Evolutionary conservation across 1,140 invertebrate species (phyloP).

Genomic region (Odontomachus brunneus): DNA sequence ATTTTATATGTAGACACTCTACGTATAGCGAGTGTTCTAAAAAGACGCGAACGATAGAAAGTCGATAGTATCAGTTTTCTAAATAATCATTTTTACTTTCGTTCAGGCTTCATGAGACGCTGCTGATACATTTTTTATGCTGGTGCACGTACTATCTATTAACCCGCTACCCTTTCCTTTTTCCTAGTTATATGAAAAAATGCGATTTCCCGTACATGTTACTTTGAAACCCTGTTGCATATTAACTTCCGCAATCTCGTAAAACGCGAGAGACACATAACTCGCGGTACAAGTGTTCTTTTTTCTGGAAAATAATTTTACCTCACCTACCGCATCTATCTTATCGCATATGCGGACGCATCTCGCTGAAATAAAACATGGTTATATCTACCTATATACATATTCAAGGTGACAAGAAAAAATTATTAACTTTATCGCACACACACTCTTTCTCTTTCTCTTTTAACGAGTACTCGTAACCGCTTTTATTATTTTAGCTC

Average conservation of each 20-base stretch:
- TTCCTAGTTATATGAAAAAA: conserved; percentile 1
- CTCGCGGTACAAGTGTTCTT: neutral
- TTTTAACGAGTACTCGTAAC: no score
- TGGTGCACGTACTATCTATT: neutral
- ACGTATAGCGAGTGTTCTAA: neutral
- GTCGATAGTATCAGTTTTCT: neutral
- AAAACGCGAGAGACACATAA: conserved; percentile 32
- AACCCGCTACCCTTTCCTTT: no score
- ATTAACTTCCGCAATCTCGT: conserved; percentile 16
- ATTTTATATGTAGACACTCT: no score
- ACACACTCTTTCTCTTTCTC: no score
- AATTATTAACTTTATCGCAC: conserved; percentile 1
- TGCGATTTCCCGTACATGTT: neutral
- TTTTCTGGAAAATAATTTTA: conserved; percentile 1
- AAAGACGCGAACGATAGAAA: neutral
- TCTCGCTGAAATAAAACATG: neutral
- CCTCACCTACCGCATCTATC: neutral
- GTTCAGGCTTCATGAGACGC: neutral
- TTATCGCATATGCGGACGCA: conserved; percentile 5
- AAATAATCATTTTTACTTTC: neutral
- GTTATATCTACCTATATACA: neutral
- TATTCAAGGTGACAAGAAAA: neutral
- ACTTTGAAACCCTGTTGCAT: neutral
- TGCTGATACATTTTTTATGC: conserved; percentile 6
- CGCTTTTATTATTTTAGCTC: no score